Base-by-base conservation (phyloP, 2,888 invertebrate genomes). In the Phengaris arion region DNA sequence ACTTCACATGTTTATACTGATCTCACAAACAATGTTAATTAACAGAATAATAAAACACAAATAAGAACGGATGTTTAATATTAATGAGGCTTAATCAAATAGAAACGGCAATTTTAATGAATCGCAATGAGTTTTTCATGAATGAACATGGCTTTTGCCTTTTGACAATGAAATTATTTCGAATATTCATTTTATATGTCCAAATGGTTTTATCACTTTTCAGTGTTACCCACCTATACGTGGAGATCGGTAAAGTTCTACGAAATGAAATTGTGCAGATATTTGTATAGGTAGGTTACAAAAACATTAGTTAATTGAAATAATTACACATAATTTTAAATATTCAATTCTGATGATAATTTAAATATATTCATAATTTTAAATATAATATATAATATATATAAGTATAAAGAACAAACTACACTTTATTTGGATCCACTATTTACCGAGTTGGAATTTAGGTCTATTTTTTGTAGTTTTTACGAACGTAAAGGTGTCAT, bases 1-100 rank as follows among this genome's bases (percentile, higher is more conserved):
- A 68, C 72, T 75, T 70, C 48, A 75, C 78, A 72, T 78, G 77
- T 78, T 76, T 77, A 74, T 76, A 74, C 68, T 78, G 77, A 77
- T 78, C 77, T 77, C 78, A 74, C 78, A 78, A 79, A 78, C 79
- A 79, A 76, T 76, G 78, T 78, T 79, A 79, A 79, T 79, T 79
- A 79, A 77, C 76, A 76, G 76, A 75, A 74, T 74, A 78, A 78
- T 79, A 79, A 77, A 75, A 79, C 77, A 79, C 77, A 79, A 79
- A 79, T 76, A 79, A 78, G 78, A 77, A 77, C 73, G 70, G 68
- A 73, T 77, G 76, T 76, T 76, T 73, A 68, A 74, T 76, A 76
- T 77, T 77, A 74, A 74, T 76, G 59, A 70, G 75, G 69, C 57
- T 69, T 75, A 70, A 76, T 76, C 74, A 74, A 76, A 76, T 76